Percentiles rank a stretch among this genome's conserved stretches.
These are phyloP conservation scores for Podarcis muralis DNA, from an alignment of 2,113 vertebrate species.

Conservation along the genomic window DNA sequence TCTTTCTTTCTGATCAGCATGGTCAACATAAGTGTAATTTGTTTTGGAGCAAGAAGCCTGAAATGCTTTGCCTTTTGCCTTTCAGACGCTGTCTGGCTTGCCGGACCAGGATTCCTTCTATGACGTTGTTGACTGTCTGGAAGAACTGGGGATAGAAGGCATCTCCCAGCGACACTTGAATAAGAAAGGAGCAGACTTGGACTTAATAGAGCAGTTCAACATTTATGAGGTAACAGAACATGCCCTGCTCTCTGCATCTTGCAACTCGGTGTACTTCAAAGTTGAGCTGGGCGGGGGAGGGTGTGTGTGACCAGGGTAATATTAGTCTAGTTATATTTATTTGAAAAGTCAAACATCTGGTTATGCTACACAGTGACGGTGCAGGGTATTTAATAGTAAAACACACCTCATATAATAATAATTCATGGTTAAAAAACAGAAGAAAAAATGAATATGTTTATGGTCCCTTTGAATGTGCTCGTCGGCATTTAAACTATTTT, in stretches of 20 bases:
- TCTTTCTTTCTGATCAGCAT: conserved; percentile 53
- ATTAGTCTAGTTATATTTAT: conserved; percentile 50
- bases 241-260: conserved; percentile 49
- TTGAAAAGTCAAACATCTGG: conserved; percentile 48
- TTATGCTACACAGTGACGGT: conserved; percentile 21
- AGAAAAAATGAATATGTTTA: conserved; percentile 9
- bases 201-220: conserved; percentile 94
- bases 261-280: conserved; percentile 49
- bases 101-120: conserved; percentile 97
- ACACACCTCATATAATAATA: conserved; percentile 1
- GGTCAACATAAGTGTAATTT: conserved; percentile 58
- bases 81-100: conserved; percentile 88
- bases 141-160: conserved; percentile 90
- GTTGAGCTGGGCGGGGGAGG: neutral
- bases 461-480: conserved; percentile 25
- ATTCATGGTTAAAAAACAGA: conserved; percentile 29
- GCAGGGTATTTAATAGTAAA: neutral
- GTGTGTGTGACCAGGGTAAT: conserved; percentile 28
- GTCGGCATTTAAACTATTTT: conserved; percentile 36
- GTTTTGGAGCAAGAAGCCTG: conserved; percentile 61
- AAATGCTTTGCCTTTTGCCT: conserved; percentile 66
- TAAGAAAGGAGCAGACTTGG: conserved; percentile 94
- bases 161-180: conserved; percentile 89
- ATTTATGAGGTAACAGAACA: conserved; percentile 90
- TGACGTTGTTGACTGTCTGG: conserved; percentile 94